phyloP scores from a whole-genome alignment of 2,888 invertebrate genomes.

The Drosophila stalkeri region DNA sequence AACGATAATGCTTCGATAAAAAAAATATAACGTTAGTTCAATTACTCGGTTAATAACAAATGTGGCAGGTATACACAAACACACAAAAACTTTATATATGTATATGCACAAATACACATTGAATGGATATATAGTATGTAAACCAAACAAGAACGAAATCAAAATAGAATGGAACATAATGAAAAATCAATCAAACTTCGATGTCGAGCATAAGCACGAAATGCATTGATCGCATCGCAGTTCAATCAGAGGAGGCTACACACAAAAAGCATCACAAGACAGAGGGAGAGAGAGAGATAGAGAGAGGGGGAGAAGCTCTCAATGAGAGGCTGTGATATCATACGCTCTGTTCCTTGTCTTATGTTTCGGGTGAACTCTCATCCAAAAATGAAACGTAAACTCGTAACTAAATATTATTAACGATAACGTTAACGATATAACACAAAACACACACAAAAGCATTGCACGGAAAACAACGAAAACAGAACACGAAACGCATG shows the following conservation, averaged over 20 bases:
- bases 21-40: slow-evolving; percentile 58
- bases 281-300: slow-evolving; percentile 13
- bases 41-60: slow-evolving; percentile 47
- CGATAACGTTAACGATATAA: slow-evolving; percentile 15
- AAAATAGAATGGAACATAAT: slow-evolving; percentile 24
- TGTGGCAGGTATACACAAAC: slow-evolving; percentile 27
- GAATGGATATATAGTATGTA: slow-evolving; percentile 12
- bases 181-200: neutral
- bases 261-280: slow-evolving; percentile 21
- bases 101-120: slow-evolving; percentile 32
- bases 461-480: slow-evolving; percentile 37
- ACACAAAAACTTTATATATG: slow-evolving; percentile 21
- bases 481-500: slow-evolving; percentile 33
- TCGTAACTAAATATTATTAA: neutral
- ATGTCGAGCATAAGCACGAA: slow-evolving; percentile 1
- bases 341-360: neutral
- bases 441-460: slow-evolving; percentile 36
- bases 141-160: neutral
- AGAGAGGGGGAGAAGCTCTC: slow-evolving; percentile 4
- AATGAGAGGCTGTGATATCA: neutral
- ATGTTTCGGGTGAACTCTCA: slow-evolving; percentile 5
- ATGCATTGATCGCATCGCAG: slow-evolving; percentile 13
- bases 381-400: neutral
- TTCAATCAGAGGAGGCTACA: slow-evolving; percentile 6
- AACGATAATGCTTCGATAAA: slow-evolving; percentile 64